Conservation (phyloP, 2,888 invertebrate species). For the Stegana nigrithorax region DNA sequence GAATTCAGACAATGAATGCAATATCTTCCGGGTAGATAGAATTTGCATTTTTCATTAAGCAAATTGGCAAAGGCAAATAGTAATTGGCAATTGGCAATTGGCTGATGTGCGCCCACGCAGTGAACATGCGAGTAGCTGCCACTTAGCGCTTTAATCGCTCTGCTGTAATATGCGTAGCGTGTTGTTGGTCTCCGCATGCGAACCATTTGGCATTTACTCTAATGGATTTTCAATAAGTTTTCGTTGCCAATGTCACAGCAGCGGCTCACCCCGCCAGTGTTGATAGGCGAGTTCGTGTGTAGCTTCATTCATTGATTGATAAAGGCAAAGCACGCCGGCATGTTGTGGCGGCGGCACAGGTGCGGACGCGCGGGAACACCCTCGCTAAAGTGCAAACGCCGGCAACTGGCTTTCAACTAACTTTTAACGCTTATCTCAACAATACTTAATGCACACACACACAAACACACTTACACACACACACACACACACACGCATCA, state of each 20-base stretch:
- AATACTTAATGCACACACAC: conserved; percentile 57
- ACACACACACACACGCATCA: no score
- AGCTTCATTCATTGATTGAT: not conserved
- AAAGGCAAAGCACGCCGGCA: not conserved
- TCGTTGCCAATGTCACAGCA: not conserved
- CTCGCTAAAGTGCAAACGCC: not conserved
- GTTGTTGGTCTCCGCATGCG: no score
- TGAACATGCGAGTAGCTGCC: no score
- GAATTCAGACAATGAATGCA: no score
- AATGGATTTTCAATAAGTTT: not conserved
- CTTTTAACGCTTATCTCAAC: conserved; percentile 46
- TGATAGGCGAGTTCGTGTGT: not conserved
- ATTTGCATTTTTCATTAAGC: no score
- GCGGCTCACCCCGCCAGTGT: not conserved
- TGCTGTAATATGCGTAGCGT: no score
- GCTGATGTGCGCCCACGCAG: no score
- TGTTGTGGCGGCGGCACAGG: not conserved
- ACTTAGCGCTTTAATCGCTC: no score
- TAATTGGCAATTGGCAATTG: conserved; percentile 56
- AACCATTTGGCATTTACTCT: conserved; percentile 23
- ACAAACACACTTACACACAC: no score
- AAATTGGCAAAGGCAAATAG: no score
- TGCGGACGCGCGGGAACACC: no score
- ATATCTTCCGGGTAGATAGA: no score
- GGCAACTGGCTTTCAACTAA: not conserved